A percentile compares a stretch with the other conserved stretches of the same genome.
Conservation (phyloP, 92 coral and sea anemone species). For the Umimayanthus kanabou region DNA sequence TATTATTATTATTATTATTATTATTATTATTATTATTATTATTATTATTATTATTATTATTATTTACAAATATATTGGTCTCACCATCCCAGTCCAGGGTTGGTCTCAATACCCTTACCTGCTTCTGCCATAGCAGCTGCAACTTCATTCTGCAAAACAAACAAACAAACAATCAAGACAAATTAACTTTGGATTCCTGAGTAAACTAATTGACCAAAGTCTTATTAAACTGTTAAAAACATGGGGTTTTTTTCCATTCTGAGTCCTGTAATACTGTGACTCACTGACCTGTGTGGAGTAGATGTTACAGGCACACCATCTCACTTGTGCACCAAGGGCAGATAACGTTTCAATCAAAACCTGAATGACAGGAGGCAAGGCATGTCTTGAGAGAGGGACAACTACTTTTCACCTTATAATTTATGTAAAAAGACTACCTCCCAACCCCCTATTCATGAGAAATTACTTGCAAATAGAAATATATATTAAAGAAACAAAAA, state of each 20-base stretch:
- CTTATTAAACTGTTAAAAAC: neutral
- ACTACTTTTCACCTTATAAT: neutral
- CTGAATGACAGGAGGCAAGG: conserved; percentile 38
- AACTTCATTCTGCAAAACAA: conserved; percentile 85
- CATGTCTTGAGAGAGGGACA: neutral
- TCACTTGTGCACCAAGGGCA: conserved; percentile 95
- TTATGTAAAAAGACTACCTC: too few relatives aligned
- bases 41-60: too few relatives aligned
- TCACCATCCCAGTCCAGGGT: neutral
- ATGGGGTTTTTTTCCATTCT: too few relatives aligned
- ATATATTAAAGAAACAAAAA: too few relatives aligned
- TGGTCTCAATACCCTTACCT: conserved; percentile 52
- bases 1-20: too few relatives aligned
- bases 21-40: too few relatives aligned
- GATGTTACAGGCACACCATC: conserved; percentile 98
- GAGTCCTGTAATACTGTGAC: neutral
- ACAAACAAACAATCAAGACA: neutral
- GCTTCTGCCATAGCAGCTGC: conserved; percentile 99
- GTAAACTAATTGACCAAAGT: neutral
- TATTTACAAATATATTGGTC: neutral
- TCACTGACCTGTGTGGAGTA: conserved; percentile 92
- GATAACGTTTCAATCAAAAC: conserved; percentile 90
- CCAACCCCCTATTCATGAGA: too few relatives aligned
- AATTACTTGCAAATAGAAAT: too few relatives aligned
- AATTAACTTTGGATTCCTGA: neutral